phyloP scores from a whole-genome alignment of 2,797 vertebrate species.

The Leptodactylus fallax region DNA sequence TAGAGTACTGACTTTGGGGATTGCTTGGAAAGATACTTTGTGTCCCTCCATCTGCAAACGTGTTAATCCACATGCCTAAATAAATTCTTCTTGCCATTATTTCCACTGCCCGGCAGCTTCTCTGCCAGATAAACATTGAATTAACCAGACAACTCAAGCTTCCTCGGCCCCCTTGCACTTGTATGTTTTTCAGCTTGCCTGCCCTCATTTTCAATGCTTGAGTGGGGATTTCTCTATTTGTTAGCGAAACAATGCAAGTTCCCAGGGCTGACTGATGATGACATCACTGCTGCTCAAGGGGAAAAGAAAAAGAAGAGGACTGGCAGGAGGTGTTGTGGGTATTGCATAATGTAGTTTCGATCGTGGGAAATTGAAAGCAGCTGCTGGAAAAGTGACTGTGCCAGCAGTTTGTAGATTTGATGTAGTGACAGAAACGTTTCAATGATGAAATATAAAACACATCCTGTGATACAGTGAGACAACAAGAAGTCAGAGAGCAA shows the following conservation, averaged over 20 bases:
- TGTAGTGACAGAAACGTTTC: conserved; percentile 67
- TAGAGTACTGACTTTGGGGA: background rate
- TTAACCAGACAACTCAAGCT: conserved; percentile 75
- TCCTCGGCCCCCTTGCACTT: conserved; percentile 64
- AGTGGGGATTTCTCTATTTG: conserved; percentile 96
- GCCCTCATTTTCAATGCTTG: conserved; percentile 92
- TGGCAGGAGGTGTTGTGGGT: conserved; percentile 59
- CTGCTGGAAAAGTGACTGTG: conserved; percentile 68
- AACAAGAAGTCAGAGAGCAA: background rate
- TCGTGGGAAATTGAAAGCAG: conserved; percentile 73
- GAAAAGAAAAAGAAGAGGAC: conserved; percentile 65
- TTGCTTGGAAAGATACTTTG: conserved; percentile 5
- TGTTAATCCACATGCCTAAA: conserved; percentile 55
- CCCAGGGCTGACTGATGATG: conserved; percentile 70
- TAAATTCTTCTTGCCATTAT: conserved; percentile 59
- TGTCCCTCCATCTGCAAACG: conserved; percentile 42
- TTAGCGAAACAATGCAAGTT: conserved; percentile 73
- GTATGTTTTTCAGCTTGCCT: conserved; percentile 80
- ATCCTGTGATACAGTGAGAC: background rate
- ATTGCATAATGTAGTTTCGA: conserved; percentile 68
- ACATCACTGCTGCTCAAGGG: conserved; percentile 68
- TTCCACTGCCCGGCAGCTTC: conserved; percentile 55
- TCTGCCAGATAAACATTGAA: conserved; percentile 74
- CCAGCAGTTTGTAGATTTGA: conserved; percentile 70
- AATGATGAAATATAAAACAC: conserved; percentile 31